Percentiles rank a stretch among this genome's conserved stretches.
Evolutionary conservation across 2,113 vertebrate genomes (phyloP).

Genomic region (Plecturocebus donacophilus): DNA sequence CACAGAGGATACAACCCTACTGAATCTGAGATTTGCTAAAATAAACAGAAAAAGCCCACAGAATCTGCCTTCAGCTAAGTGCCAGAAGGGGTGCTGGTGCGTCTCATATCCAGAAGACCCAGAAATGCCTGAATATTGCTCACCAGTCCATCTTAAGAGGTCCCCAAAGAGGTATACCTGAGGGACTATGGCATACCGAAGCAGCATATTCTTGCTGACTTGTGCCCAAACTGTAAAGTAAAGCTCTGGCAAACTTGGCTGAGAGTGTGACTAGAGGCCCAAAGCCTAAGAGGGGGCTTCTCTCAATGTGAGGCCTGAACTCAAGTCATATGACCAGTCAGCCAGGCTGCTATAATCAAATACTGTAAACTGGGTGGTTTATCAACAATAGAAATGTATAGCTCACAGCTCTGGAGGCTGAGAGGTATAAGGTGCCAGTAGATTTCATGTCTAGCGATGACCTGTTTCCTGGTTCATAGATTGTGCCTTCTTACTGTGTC

Average conservation of each 20-base stretch:
- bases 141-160: neutral
- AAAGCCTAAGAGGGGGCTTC: neutral
- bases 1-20: neutral
- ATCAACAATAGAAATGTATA: neutral
- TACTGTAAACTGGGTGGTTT: too few relatives aligned
- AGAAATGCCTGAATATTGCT: neutral
- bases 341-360: too few relatives aligned
- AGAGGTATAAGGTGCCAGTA: neutral
- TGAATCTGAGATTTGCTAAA: conserved; percentile 5
- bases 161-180: neutral
- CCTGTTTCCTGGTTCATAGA: neutral
- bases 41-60: neutral
- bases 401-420: neutral
- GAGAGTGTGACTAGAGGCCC: neutral
- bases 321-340: too few relatives aligned
- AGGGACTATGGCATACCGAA: neutral
- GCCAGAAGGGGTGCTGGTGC: neutral
- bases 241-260: neutral
- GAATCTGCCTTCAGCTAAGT: neutral
- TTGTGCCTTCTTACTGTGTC: neutral
- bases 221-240: neutral
- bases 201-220: neutral
- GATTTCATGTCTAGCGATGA: neutral
- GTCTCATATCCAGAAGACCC: neutral
- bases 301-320: neutral